A percentile compares a stretch with the other conserved stretches of the same genome.
These are phyloP conservation scores for Drosophila stalkeri DNA, from an alignment of 2,888 invertebrate genomes.

Conservation along the genomic window DNA sequence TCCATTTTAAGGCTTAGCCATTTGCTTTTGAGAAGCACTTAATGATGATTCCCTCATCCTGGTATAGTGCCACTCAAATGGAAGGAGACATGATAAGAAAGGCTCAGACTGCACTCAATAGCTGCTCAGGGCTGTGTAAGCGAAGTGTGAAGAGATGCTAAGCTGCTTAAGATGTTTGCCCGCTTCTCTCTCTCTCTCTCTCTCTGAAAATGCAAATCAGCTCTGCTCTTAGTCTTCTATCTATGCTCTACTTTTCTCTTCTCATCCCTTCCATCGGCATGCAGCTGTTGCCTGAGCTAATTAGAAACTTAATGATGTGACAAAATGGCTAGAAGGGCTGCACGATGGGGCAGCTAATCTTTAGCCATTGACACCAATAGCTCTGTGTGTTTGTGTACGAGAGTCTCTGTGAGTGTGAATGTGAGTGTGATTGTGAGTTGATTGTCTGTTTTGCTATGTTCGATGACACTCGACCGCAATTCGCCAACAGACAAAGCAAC, in stretches of 20 bases:
- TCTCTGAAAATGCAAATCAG: background rate
- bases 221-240: constrained; percentile 1
- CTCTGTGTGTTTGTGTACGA: constrained; percentile 6
- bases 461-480: constrained; percentile 74
- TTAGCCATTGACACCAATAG: constrained; percentile 31
- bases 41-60: constrained; percentile 23
- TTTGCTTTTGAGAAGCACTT: constrained; percentile 25
- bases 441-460: constrained; percentile 39
- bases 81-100: constrained; percentile 43
- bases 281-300: constrained; percentile 48
- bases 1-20: constrained; percentile 21
- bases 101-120: constrained; percentile 43
- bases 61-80: constrained; percentile 25
- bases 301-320: constrained; percentile 67
- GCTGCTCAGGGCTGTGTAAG: constrained; percentile 2
- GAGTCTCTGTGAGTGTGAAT: background rate
- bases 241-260: background rate
- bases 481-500: constrained; percentile 41
- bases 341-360: constrained; percentile 34
- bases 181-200: background rate
- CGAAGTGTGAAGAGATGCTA: constrained; percentile 12
- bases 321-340: constrained; percentile 49
- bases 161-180: constrained; percentile 46
- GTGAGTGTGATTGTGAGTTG: constrained; percentile 3
- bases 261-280: background rate